A percentile compares a stretch with the other conserved stretches of the same genome.
Evolutionary conservation across 2,888 invertebrate genomes (phyloP).

Genomic region (Nipponacmea schrenckii): DNA sequence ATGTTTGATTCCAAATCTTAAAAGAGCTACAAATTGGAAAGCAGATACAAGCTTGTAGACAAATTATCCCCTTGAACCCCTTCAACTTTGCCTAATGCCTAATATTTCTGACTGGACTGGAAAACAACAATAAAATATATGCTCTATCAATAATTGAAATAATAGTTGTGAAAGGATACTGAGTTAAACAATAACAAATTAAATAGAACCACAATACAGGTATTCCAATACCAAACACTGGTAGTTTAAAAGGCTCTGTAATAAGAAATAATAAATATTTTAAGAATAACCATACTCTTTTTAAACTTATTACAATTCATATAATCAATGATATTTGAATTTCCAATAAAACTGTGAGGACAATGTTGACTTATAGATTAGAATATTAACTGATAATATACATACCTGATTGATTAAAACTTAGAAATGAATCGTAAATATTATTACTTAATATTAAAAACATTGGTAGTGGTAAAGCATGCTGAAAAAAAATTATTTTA

Average conservation of each 20-base stretch:
- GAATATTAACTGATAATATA: background rate
- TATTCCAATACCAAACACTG: slow-evolving; percentile 72
- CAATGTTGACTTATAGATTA: no score
- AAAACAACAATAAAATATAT: no score
- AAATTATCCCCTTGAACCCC: no score
- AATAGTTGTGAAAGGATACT: slow-evolving; percentile 74
- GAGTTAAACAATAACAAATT: slow-evolving; percentile 85
- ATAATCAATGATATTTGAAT: no score
- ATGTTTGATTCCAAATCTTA: no score
- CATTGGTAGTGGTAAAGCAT: slow-evolving; percentile 88
- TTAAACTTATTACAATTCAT: background rate
- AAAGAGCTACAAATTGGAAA: no score
- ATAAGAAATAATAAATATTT: slow-evolving; percentile 19
- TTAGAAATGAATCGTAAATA: slow-evolving; percentile 79
- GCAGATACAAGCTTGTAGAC: no score
- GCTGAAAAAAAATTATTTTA: slow-evolving; percentile 71
- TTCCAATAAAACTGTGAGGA: no score
- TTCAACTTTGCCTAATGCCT: no score
- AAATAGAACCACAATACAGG: slow-evolving; percentile 84
- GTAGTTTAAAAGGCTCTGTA: slow-evolving; percentile 70
- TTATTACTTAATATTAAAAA: slow-evolving; percentile 84
- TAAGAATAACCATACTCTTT: background rate
- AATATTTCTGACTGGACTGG: no score
- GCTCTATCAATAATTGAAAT: no score
- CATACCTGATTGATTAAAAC: slow-evolving; percentile 74